Percentiles rank a stretch among this genome's conserved stretches.
Conservation (phyloP, 1,140 invertebrate genomes). For the Paralvinella palmiformis region DNA sequence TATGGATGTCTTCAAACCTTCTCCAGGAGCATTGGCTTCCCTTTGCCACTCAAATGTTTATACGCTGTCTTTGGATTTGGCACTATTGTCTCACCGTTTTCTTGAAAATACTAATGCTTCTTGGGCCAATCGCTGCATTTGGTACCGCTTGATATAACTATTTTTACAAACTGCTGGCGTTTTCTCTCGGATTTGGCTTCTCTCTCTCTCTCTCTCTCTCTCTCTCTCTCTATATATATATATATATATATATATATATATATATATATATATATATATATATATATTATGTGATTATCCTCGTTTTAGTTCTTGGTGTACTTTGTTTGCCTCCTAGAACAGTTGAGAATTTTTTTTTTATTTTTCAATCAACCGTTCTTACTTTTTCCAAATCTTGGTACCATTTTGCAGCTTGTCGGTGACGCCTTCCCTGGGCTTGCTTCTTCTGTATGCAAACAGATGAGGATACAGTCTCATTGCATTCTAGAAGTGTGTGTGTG, state of each 20-base stretch:
- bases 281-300: neutral
- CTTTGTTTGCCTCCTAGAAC: neutral
- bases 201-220: neutral
- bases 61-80: neutral
- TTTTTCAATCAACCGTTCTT: too few relatives aligned
- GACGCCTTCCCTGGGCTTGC: too few relatives aligned
- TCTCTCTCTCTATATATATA: neutral
- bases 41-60: slow-evolving; percentile 1
- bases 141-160: neutral
- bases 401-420: too few relatives aligned
- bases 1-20: neutral
- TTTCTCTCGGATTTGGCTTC: neutral
- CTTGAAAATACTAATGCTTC: neutral
- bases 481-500: too few relatives aligned
- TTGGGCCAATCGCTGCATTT: too few relatives aligned
- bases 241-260: neutral
- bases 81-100: neutral
- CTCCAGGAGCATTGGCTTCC: slow-evolving; percentile 5
- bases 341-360: too few relatives aligned
- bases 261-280: neutral
- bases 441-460: too few relatives aligned
- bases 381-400: too few relatives aligned
- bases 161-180: neutral
- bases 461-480: too few relatives aligned
- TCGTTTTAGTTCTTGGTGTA: neutral